Base-by-base conservation (phyloP, 23 tunicate species). In the Ascidia mentula region DNA sequence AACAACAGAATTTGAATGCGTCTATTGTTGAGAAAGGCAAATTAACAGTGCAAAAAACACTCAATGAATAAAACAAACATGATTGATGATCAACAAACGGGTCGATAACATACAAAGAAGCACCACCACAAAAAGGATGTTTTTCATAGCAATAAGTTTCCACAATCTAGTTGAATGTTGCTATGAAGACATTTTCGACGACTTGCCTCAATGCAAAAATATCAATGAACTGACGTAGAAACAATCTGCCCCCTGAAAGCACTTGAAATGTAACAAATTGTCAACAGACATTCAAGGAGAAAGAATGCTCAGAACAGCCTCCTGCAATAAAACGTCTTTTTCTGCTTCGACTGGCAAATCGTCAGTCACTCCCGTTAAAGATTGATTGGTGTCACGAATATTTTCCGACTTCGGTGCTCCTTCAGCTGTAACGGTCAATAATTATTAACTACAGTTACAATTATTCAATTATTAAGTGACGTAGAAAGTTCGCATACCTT, bases 271-370 rank as follows among this genome's bases (percentile, higher is more conserved):
- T n/a, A n/a, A n/a, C n/a, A n/a, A n/a, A n/a, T n/a, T n/a, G n/a
- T n/a, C n/a, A n/a, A n/a, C n/a, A n/a, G n/a, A n/a, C n/a, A n/a
- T n/a, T n/a, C n/a, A n/a, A n/a, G n/a, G n/a, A n/a, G n/a, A 53
- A 53, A 91, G 45, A 24, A 91, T 91, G 60, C 97, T 91, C 37
- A 86, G 82, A 34, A 91, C 97, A 45, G 97, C 97, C 61, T 91
- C 89, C 53, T 86, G 91, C 31, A 86, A 80, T 46, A 79, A 60
- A 17, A 36, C 30, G n/a, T 90, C 96, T 20, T 85, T 53, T 53
- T 5, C 65, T 20, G 13, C 65, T 9, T 53, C 65, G 1, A 53
- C 65, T 20, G 65, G 65, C 24, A 28, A 53, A 53, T 42, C 15
- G 53, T 42, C 53, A 42, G 22, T 9, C 24, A 28, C 24, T 6